phyloP scores from a whole-genome alignment of 2,113 vertebrate genomes.

The Ptilorrhoa leucosticta region DNA sequence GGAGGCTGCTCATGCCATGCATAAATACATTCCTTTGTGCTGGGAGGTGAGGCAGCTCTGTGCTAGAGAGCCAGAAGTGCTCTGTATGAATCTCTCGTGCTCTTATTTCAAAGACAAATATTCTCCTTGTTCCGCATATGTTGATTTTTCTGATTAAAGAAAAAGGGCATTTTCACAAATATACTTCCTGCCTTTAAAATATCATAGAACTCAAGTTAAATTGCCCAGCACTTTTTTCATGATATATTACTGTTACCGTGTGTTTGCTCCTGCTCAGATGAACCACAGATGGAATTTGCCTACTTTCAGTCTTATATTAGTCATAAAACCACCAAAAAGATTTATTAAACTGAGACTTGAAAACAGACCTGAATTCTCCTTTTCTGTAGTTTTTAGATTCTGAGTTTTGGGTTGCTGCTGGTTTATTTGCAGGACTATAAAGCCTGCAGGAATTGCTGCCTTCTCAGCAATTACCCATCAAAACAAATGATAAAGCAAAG shows the following conservation, averaged over 20 bases:
- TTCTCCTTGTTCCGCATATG: neutral
- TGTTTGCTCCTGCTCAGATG: neutral
- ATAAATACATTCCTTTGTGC: neutral
- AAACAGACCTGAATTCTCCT: neutral
- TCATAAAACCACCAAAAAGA: slow-evolving; percentile 21
- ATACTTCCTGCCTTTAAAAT: neutral
- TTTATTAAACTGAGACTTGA: neutral
- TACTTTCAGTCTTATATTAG: slow-evolving; percentile 9
- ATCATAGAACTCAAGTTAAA: neutral
- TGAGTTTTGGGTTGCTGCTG: neutral
- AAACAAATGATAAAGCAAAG: neutral
- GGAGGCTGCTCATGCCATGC: neutral
- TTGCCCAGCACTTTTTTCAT: neutral
- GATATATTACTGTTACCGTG: neutral
- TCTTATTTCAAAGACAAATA: neutral
- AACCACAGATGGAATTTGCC: slow-evolving; percentile 27
- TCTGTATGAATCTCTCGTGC: neutral
- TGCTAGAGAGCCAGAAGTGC: neutral
- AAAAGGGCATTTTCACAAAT: neutral
- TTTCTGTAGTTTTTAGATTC: neutral
- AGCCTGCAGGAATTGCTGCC: neutral
- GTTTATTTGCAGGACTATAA: neutral
- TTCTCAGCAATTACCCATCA: neutral
- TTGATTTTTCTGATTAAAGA: neutral
- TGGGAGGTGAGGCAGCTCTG: neutral